Evolutionary conservation across 2,888 invertebrate species (phyloP).

Genomic region (Stenichneumon culpator): DNA sequence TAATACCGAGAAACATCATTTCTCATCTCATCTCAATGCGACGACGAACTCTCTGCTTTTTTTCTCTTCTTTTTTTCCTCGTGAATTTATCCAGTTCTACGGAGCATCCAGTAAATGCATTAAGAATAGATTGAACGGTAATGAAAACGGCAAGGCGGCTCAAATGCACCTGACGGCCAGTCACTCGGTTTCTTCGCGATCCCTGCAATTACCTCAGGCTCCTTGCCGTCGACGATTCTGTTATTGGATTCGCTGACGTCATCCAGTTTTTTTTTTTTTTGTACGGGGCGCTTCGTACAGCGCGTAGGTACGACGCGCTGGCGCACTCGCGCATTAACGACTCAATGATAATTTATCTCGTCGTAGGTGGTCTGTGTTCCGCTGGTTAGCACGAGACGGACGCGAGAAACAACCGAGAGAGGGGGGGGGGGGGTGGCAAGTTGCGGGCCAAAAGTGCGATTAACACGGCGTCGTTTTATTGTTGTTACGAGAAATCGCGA

Average conservation of each 20-base stretch:
- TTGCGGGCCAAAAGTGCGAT: not conserved
- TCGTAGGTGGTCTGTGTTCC: not conserved
- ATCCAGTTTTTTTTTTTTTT: not conserved
- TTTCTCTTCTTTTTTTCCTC: not conserved
- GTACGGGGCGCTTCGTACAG: not conserved
- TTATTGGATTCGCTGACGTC: not conserved
- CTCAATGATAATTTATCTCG: not conserved
- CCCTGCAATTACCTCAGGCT: not conserved
- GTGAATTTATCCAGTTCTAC: not conserved
- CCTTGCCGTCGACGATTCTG: not conserved
- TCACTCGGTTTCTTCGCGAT: not conserved
- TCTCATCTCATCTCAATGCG: not conserved
- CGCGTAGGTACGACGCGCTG: not conserved
- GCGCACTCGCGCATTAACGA: slow-evolving; percentile 3
- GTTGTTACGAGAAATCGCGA: slow-evolving; percentile 25
- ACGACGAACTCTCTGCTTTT: not conserved
- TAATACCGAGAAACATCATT: not conserved
- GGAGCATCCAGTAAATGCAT: not conserved
- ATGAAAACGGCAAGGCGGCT: slow-evolving; percentile 22
- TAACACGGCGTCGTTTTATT: not conserved
- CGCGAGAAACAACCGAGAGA: not conserved
- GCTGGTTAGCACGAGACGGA: not conserved
- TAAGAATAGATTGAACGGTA: slow-evolving; percentile 55
- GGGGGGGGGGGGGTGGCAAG: not conserved
- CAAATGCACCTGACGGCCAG: slow-evolving; percentile 9